Base-by-base conservation (phyloP, 2,888 invertebrate species). In the Ectropis crepuscularia region DNA sequence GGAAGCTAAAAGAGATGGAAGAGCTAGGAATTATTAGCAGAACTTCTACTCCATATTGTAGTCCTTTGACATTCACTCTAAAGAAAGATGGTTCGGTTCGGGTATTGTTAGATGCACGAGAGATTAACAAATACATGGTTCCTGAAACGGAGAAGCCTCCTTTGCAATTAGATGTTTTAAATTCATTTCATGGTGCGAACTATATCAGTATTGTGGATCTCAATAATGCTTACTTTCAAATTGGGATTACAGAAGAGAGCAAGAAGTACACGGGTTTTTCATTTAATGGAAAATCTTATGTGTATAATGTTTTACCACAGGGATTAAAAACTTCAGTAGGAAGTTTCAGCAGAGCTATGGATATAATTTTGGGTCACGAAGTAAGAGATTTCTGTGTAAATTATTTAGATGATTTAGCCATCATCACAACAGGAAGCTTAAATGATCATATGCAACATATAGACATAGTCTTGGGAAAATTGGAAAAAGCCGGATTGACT, bases 391-490 rank as follows among this genome's bases (percentile, higher is more conserved):
- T 28, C 16, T 28, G 16, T 28, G 16, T 28, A 28, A 28, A 28
- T 28, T 28, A 28, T 28, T 28, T 28, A 28, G 4, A 28, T 28
- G 16, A 28, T 28, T 49, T 76, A 6, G 73, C 70, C 0, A 69
- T 75, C 8, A 57, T 72, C 8, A 71, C 71, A 0, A 57, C 50
- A 0, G 73, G 73, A 0, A n/a, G 16, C 6, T 16, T 71, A 5
- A 38, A 63, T 0, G 16, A 67, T 10, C 76, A 76, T 57, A 5
- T 76, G n/a, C 58, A 66, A 6, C 73, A 74, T 55, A 6, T 74
- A 10, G 58, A 70, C 28, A 49, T 59, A 0, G 53, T 73, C 0
- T 41, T 73, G 10, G 50, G 38, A 0, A 70, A 59, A 51, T 42
- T 68, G n/a, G 28, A 46, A 6, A 43, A 5, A 5, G 67, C 67